Evolutionary conservation across 2,888 invertebrate species (phyloP).

Genomic region (Leucozona laternaria): DNA sequence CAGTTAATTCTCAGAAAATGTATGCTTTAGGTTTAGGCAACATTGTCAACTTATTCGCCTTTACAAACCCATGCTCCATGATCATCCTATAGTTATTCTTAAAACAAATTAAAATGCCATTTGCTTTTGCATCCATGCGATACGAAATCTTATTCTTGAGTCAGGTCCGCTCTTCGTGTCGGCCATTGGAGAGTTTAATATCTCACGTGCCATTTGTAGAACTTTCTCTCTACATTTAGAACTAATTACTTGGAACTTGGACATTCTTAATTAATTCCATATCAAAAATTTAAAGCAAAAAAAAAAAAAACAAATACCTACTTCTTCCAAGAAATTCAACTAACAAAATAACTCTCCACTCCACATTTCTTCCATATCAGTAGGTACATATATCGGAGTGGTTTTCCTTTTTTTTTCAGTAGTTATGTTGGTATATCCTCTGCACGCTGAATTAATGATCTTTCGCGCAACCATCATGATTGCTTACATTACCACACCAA

Average conservation of each 20-base stretch:
- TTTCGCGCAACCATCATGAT: constrained; percentile 53
- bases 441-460: constrained; percentile 66
- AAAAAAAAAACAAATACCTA: background rate
- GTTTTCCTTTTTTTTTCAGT: background rate
- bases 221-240: background rate
- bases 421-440: background rate
- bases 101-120: no score
- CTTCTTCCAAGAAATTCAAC: background rate
- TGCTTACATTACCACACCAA: constrained; percentile 42
- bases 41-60: no score
- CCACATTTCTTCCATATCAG: constrained; percentile 43
- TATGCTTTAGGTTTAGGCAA: no score
- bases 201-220: background rate
- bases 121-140: no score
- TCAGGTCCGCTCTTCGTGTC: no score
- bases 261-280: background rate
- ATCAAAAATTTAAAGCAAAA: background rate
- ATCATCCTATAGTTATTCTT: no score
- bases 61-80: no score
- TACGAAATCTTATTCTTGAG: no score
- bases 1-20: no score
- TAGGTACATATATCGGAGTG: no score
- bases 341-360: constrained; percentile 36
- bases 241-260: background rate
- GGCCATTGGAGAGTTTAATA: no score